Percentiles rank a stretch among this genome's conserved stretches.
These are phyloP conservation scores for Pemphigus obesinymphae DNA, from an alignment of 1,140 invertebrate genomes.

Conservation along the genomic window DNA sequence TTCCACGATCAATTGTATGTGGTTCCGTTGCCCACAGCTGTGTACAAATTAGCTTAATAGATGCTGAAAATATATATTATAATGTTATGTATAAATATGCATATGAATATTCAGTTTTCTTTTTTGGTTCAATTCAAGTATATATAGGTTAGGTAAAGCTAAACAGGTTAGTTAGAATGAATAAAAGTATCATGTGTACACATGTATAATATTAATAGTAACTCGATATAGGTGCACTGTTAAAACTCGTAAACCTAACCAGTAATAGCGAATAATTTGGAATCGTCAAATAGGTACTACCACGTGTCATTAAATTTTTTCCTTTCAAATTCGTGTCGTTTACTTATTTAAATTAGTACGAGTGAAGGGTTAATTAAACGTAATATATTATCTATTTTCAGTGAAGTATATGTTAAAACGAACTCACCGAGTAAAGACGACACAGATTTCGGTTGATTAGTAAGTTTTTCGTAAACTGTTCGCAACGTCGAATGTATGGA, in stretches of 20 bases:
- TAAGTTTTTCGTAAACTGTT: neutral
- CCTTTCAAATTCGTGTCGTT: no score
- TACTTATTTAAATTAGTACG: neutral
- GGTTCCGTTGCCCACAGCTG: neutral
- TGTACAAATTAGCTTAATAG: neutral
- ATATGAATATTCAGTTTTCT: neutral
- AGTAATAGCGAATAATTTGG: neutral
- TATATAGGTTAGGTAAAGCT: no score
- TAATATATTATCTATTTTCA: no score
- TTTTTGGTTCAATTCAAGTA: neutral
- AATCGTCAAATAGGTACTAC: neutral
- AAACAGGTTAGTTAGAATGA: no score
- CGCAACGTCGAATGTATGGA: neutral
- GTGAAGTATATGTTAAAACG: neutral
- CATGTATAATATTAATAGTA: constrained; percentile 7
- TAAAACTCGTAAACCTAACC: neutral
- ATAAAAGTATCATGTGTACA: neutral
- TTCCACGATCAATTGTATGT: neutral
- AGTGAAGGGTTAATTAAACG: neutral
- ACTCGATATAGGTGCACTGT: neutral
- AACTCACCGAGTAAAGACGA: neutral
- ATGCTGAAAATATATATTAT: neutral
- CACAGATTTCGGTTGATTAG: neutral
- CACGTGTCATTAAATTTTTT: neutral
- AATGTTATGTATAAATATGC: neutral